Percentiles rank a stretch among this genome's conserved stretches.
These are phyloP conservation scores for Antedon bifida DNA, from an alignment of 35 echinoderm and acorn worm genomes.

Conservation along the genomic window DNA sequence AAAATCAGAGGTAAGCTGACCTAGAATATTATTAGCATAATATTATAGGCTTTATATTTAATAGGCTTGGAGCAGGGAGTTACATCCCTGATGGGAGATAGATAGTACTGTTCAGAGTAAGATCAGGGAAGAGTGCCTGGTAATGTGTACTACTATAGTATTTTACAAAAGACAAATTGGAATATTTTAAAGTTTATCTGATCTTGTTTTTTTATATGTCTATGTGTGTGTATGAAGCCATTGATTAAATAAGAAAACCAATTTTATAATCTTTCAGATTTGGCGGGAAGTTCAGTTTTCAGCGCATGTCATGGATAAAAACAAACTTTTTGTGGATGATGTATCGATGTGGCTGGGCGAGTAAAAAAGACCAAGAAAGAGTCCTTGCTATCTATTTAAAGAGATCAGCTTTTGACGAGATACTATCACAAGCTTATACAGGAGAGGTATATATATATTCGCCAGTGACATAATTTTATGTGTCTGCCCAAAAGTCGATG, in stretches of 20 bases:
- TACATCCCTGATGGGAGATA: no score
- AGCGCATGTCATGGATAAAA: conserved; percentile 60
- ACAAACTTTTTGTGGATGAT: conserved; percentile 71
- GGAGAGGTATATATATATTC: background rate
- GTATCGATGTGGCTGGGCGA: conserved; percentile 59
- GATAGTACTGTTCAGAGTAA: no score
- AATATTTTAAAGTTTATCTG: no score
- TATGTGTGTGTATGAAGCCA: no score
- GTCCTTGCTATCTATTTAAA: conserved; percentile 29
- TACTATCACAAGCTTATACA: conserved; percentile 31
- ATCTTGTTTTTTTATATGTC: no score
- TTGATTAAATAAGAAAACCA: no score
- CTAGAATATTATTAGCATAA: no score
- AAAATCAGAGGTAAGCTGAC: conserved; percentile 35
- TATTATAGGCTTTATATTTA: no score
- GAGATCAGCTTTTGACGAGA: conserved; percentile 31
- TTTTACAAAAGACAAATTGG: no score
- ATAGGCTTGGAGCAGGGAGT: no score
- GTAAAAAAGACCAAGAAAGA: conserved; percentile 28
- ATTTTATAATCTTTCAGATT: conserved; percentile 13
- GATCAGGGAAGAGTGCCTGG: no score
- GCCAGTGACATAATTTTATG: background rate
- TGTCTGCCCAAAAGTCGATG: background rate
- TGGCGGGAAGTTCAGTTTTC: conserved; percentile 45
- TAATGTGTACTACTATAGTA: no score